A percentile compares a stretch with the other conserved stretches of the same genome.
Conservation (phyloP, 2,797 vertebrate genomes). For the Labroides dimidiatus region DNA sequence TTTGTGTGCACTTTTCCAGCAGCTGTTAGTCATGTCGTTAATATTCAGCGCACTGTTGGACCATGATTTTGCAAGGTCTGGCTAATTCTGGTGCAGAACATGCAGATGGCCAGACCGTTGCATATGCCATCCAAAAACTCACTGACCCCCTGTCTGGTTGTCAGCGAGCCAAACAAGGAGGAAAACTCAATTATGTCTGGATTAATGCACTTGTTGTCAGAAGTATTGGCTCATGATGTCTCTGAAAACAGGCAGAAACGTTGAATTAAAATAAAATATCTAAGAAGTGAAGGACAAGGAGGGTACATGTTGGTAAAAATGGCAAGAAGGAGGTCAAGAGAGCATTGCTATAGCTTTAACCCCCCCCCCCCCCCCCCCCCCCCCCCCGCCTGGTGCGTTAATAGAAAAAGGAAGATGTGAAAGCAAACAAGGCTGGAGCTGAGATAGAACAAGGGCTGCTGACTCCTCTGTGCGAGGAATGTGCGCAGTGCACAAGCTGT, state of each 20-base stretch:
- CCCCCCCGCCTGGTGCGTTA: constrained; percentile 16
- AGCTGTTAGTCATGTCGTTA: constrained; percentile 10
- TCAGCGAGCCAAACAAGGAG: constrained; percentile 26
- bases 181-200: constrained; percentile 46
- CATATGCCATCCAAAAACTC: constrained; percentile 31
- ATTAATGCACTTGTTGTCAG: constrained; percentile 27
- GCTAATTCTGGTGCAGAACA: constrained; percentile 28
- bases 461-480: constrained; percentile 72
- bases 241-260: not conserved
- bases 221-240: not conserved
- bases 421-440: constrained; percentile 42
- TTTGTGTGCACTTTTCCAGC: constrained; percentile 5
- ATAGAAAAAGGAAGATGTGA: constrained; percentile 43
- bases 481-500: constrained; percentile 71
- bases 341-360: too few species aligned
- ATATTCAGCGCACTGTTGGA: constrained; percentile 9
- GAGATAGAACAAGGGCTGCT: constrained; percentile 51
- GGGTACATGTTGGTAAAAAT: constrained; percentile 12
- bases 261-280: not conserved
- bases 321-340: not conserved
- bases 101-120: constrained; percentile 33
- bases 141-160: constrained; percentile 30
- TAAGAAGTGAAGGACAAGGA: not conserved
- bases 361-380: too few species aligned
- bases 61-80: not conserved